These are phyloP conservation scores for Allophyes oxyacanthae DNA, from an alignment of 2,888 invertebrate species.

Conservation along the genomic window DNA sequence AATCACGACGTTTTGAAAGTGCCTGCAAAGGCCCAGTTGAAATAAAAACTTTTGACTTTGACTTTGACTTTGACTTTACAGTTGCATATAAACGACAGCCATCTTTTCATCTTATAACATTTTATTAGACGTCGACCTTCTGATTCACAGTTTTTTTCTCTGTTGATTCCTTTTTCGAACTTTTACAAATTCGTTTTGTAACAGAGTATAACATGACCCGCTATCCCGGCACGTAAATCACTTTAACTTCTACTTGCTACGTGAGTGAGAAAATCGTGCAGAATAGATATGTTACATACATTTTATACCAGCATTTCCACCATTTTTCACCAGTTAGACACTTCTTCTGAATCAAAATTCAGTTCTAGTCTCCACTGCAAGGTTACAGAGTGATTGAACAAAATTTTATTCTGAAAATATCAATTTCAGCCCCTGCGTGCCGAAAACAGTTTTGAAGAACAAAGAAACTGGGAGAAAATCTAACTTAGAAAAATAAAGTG, in stretches of 20 bases:
- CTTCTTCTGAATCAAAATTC: conserved; percentile 36
- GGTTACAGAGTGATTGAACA: conserved; percentile 24
- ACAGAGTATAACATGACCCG: neutral
- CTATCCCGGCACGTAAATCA: conserved; percentile 30
- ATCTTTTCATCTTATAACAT: no score
- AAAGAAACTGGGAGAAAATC: conserved; percentile 23
- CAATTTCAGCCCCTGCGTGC: conserved; percentile 10
- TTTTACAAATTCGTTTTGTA: conserved; percentile 20
- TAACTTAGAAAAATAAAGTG: conserved; percentile 14
- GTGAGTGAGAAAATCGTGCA: conserved; percentile 21
- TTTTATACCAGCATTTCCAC: conserved; percentile 19
- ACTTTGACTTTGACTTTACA: no score
- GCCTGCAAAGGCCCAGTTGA: no score
- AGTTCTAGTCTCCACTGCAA: conserved; percentile 11
- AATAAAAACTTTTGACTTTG: no score
- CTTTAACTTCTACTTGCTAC: conserved; percentile 31
- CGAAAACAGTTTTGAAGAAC: conserved; percentile 18
- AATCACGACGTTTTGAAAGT: no score
- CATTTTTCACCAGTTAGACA: conserved; percentile 35
- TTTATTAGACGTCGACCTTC: no score
- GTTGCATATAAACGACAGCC: no score
- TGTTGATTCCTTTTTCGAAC: no score
- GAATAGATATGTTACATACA: conserved; percentile 19
- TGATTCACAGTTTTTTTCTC: no score
- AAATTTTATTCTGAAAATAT: conserved; percentile 31